Base-by-base conservation (phyloP, 2,888 invertebrate genomes). In the Lycia hirtaria region DNA sequence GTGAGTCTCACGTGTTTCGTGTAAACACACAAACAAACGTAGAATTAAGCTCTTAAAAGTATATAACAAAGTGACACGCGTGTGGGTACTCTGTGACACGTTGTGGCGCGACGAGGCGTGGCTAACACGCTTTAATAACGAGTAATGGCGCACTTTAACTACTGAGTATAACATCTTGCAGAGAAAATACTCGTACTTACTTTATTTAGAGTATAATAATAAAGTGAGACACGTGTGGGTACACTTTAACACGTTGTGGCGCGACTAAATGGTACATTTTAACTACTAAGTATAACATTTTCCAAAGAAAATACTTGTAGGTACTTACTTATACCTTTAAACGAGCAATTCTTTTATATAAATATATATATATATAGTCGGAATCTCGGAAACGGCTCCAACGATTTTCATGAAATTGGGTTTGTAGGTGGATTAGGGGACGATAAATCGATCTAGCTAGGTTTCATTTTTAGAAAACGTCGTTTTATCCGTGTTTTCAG, bases 101-200 rank as follows among this genome's bases (percentile, higher is more conserved):
- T 6, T 32, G 47, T 17, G 40, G 32, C 47, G 38, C 35, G 28
- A 4, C 48, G 48, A 48, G 54, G 41, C 54, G 47, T 41, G 41
- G 12, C 41, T 55, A 41, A 48, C 48, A 41, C 48, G 54, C 33
- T 48, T 55, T 55, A 55, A 41, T 55, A 55, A 54, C 53, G 40
- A 45, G 48, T 48, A 48, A 55, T 48, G 48, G 41, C 41, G 26
- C 41, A 40, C 40, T 54, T 40, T 40, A 28, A 47, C 40, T 24
- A 24, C 22, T 38, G 14, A 28, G 12, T 17, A 26, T 4, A 17
- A 9, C 6, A 41, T 5, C 17, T 2, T 17, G 17, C 10, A 41
- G 26, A 41, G 26, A 17, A 17, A 10, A 2, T 26, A 5, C n/a
- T n/a, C n/a, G 17, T 26, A 5, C 5, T 3, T 17, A 15, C 33